phyloP scores from a whole-genome alignment of 2,888 invertebrate genomes.

The Cerastis leucographa region DNA sequence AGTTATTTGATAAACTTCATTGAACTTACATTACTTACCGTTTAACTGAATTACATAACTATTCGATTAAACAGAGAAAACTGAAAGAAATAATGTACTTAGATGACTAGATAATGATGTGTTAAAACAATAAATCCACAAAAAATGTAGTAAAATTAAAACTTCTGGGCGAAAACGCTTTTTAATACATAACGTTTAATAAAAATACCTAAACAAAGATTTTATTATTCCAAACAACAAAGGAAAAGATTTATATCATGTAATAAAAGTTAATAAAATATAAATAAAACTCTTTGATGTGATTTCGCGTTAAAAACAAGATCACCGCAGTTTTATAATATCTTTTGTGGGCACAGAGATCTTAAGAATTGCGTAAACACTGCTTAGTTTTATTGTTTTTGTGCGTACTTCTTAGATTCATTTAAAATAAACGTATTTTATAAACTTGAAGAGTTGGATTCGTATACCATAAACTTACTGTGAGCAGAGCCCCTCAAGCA shows the following conservation, averaged over 20 bases:
- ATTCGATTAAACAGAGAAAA: background rate
- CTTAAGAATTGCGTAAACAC: constrained; percentile 54
- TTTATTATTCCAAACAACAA: constrained; percentile 65
- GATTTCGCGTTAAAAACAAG: constrained; percentile 59
- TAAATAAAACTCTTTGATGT: constrained; percentile 65
- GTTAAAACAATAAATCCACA: constrained; percentile 19
- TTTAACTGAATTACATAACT: constrained; percentile 7
- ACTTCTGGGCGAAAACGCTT: constrained; percentile 21
- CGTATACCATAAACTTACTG: background rate
- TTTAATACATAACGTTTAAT: constrained; percentile 42
- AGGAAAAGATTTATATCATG: constrained; percentile 58
- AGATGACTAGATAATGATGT: constrained; percentile 7
- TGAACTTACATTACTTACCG: background rate
- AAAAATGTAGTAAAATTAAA: constrained; percentile 13
- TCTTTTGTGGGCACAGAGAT: constrained; percentile 60
- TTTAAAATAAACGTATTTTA: constrained; percentile 19
- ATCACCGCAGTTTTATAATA: constrained; percentile 58
- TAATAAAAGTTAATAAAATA: constrained; percentile 64
- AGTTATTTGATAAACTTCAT: background rate
- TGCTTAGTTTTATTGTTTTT: constrained; percentile 50
- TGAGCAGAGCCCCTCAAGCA: too few relatives aligned
- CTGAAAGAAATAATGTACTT: constrained; percentile 14
- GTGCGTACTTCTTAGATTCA: constrained; percentile 17
- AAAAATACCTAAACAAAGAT: constrained; percentile 49
- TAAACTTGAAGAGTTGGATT: background rate